Conservation (phyloP, 2,797 vertebrate species). For the Bovichtus variegatus region DNA sequence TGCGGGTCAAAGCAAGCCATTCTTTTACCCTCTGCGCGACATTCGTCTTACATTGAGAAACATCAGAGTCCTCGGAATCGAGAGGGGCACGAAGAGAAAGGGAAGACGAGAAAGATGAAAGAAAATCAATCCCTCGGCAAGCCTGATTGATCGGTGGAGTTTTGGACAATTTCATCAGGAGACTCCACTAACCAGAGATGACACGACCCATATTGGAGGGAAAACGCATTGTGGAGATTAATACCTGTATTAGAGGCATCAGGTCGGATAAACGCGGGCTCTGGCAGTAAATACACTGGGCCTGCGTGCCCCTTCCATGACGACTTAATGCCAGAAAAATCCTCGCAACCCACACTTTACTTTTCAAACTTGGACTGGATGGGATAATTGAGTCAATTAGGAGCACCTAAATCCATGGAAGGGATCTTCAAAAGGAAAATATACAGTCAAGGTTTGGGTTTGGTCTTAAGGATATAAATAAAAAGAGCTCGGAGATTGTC, state of each 20-base stretch:
- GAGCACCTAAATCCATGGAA: conserved; percentile 71
- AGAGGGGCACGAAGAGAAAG: conserved; percentile 73
- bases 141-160: conserved; percentile 83
- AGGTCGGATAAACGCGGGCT: conserved; percentile 78
- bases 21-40: conserved; percentile 70
- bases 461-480: conserved; percentile 78
- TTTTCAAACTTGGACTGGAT: conserved; percentile 77
- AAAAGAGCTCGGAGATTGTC: conserved; percentile 69
- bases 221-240: conserved; percentile 78
- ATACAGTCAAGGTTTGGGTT: conserved; percentile 75
- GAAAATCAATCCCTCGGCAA: conserved; percentile 79
- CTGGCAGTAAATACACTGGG: conserved; percentile 75
- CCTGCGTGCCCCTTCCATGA: conserved; percentile 66
- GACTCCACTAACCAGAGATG: conserved; percentile 82
- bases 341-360: conserved; percentile 74
- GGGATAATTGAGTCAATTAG: conserved; percentile 82
- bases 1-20: conserved; percentile 54
- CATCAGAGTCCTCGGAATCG: conserved; percentile 66
- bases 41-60: conserved; percentile 71
- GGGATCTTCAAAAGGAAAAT: conserved; percentile 80
- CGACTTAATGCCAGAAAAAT: conserved; percentile 78
- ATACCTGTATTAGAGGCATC: conserved; percentile 83
- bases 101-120: conserved; percentile 77
- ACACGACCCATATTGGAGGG: conserved; percentile 80
- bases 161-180: conserved; percentile 84